phyloP scores from a whole-genome alignment of 2,113 vertebrate species.

The Aythya baeri region DNA sequence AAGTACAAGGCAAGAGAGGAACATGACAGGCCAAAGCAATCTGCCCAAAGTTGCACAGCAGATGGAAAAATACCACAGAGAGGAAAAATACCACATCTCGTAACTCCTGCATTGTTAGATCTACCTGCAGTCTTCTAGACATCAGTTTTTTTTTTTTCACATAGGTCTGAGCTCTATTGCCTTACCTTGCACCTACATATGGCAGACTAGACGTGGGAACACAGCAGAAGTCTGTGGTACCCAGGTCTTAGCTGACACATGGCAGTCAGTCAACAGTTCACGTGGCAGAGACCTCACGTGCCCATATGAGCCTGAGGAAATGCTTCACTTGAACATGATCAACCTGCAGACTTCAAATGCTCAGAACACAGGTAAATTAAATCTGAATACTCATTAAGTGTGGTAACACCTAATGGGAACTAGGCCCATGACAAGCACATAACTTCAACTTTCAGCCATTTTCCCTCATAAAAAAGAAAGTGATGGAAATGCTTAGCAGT shows the following conservation, averaged over 20 bases:
- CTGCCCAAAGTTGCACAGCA: background rate
- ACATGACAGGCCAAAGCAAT: background rate
- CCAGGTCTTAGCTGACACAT: background rate
- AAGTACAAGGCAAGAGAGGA: background rate
- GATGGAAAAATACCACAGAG: background rate
- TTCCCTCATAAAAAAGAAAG: background rate
- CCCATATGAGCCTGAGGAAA: background rate
- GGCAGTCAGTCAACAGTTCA: background rate
- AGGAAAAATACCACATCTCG: background rate
- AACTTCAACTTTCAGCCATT: background rate
- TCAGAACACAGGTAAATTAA: background rate
- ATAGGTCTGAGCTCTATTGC: background rate
- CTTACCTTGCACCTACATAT: background rate
- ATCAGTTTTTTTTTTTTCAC: background rate
- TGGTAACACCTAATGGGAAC: background rate
- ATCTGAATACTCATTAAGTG: background rate
- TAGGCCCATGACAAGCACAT: background rate
- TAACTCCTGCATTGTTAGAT: background rate
- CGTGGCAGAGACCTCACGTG: background rate
- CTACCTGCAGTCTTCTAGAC: background rate
- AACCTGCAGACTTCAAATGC: background rate
- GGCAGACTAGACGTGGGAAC: background rate
- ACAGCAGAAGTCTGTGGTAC: background rate
- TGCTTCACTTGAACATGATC: background rate
- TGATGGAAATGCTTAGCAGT: background rate